A percentile compares a stretch with the other conserved stretches of the same genome.
phyloP scores from a whole-genome alignment of 2,888 invertebrate genomes.

The Drosophila phalerata region DNA sequence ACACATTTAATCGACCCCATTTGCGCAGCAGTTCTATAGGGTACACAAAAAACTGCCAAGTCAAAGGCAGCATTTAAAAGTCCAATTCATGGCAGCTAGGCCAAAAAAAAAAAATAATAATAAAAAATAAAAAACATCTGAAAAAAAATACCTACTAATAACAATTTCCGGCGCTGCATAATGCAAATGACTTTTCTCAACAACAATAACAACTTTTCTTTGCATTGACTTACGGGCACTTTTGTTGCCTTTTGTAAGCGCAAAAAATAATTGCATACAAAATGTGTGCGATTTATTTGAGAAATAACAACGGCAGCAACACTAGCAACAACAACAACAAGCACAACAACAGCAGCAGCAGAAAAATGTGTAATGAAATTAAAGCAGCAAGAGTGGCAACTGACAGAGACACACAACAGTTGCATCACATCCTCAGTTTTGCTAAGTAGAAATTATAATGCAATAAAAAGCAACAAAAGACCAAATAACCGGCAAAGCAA shows the following conservation, averaged over 20 bases:
- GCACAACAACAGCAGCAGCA: slow-evolving; percentile 36
- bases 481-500: slow-evolving; percentile 50
- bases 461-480: slow-evolving; percentile 67
- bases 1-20: not conserved
- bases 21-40: not conserved
- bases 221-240: slow-evolving; percentile 73
- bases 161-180: slow-evolving; percentile 77
- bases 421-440: slow-evolving; percentile 78
- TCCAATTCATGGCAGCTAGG: slow-evolving; percentile 62
- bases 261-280: slow-evolving; percentile 75
- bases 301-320: slow-evolving; percentile 70
- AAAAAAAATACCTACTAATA: slow-evolving; percentile 69
- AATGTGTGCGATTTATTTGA: slow-evolving; percentile 82
- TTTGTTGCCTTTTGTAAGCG: slow-evolving; percentile 57
- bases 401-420: slow-evolving; percentile 33
- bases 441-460: slow-evolving; percentile 81
- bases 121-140: slow-evolving; percentile 25
- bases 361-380: slow-evolving; percentile 71
- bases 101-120: slow-evolving; percentile 41
- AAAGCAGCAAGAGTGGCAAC: slow-evolving; percentile 58
- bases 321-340: slow-evolving; percentile 64
- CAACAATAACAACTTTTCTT: slow-evolving; percentile 71
- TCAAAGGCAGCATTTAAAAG: slow-evolving; percentile 76
- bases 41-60: slow-evolving; percentile 57
- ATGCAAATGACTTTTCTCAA: slow-evolving; percentile 79